Percentiles rank a stretch among this genome's conserved stretches.
These are phyloP conservation scores for Drosophila atroscutellata DNA, from an alignment of 2,888 invertebrate genomes.

Conservation along the genomic window DNA sequence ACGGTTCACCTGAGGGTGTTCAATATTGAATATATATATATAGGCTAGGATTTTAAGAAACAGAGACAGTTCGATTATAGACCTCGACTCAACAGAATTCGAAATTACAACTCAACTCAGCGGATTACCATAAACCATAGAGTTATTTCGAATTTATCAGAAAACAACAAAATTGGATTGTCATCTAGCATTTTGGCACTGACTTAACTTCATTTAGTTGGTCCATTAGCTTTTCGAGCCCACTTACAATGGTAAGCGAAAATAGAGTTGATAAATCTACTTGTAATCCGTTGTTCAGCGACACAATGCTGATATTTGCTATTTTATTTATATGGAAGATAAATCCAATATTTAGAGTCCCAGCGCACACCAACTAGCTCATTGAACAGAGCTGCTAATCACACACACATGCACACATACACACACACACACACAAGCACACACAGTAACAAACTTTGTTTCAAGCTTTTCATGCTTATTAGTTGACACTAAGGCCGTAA, in stretches of 20 bases:
- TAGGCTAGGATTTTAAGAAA: too few relatives aligned
- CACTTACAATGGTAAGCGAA: background rate
- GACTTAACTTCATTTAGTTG: background rate
- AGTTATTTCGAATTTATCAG: background rate
- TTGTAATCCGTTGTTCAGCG: background rate
- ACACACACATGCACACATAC: conserved; percentile 1
- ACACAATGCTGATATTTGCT: background rate
- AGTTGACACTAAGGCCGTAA: conserved; percentile 42
- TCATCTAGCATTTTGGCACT: background rate
- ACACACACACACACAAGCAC: background rate
- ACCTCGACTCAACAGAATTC: too few relatives aligned
- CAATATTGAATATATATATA: too few relatives aligned
- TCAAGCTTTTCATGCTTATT: conserved; percentile 40
- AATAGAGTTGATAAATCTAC: background rate
- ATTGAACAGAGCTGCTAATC: conserved; percentile 31
- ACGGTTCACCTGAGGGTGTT: too few relatives aligned
- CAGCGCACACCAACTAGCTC: conserved; percentile 43
- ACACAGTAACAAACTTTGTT: conserved; percentile 29
- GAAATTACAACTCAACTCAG: too few relatives aligned
- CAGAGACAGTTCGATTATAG: too few relatives aligned
- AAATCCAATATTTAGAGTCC: conserved; percentile 14
- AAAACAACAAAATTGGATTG: background rate
- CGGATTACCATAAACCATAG: too few relatives aligned
- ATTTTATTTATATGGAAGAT: background rate
- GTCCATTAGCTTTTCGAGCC: background rate